phyloP scores from a whole-genome alignment of 1,140 invertebrate genomes.

The Pinna nobilis region DNA sequence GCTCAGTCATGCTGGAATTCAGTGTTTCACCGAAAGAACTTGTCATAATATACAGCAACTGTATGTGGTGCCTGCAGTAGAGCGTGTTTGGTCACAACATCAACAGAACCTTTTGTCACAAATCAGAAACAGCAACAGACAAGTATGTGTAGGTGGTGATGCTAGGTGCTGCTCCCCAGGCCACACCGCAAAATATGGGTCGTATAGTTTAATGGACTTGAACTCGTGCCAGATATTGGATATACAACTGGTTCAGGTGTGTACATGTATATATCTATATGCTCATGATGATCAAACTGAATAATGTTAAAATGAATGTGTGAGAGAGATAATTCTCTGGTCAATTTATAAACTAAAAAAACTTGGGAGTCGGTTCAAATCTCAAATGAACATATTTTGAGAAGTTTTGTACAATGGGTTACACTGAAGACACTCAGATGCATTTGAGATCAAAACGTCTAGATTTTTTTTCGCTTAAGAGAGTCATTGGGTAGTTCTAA shows the following conservation, averaged over 20 bases:
- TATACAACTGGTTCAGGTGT: conserved; percentile 2
- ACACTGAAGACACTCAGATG: too few species aligned
- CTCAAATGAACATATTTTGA: too few species aligned
- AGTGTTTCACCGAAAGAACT: conserved; percentile 2
- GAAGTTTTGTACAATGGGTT: too few species aligned
- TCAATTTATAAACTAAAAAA: too few species aligned
- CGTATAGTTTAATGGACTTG: not conserved
- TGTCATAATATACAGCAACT: not conserved
- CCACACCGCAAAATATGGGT: not conserved
- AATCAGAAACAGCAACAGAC: not conserved
- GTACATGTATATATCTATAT: too few species aligned
- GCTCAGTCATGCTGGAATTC: not conserved
- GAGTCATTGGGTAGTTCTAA: too few species aligned
- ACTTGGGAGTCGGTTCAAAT: too few species aligned
- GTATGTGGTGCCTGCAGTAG: not conserved
- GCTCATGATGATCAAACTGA: too few species aligned
- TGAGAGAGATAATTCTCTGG: too few species aligned
- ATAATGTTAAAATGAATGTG: too few species aligned
- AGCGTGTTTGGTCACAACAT: not conserved
- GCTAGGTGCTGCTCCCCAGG: conserved; percentile 10
- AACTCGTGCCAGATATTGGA: not conserved
- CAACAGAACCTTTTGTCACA: not conserved
- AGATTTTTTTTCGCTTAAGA: too few species aligned
- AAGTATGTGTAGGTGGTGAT: conserved; percentile 9
- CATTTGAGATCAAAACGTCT: too few species aligned